Base-by-base conservation (phyloP, 2,113 vertebrate species). In the Poecilia latipinna region DNA sequence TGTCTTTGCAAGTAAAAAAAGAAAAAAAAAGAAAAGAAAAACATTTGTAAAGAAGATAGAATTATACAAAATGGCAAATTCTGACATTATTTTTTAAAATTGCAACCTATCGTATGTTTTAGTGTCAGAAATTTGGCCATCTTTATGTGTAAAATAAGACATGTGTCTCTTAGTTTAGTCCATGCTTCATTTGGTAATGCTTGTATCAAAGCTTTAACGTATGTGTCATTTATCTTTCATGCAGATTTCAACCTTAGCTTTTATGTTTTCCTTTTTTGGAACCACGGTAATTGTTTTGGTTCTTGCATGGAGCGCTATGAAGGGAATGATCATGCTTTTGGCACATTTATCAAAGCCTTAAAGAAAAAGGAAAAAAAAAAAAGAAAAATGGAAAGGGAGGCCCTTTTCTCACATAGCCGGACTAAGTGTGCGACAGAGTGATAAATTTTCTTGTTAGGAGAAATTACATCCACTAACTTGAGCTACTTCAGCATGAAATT, bases 401-500 rank as follows among this genome's bases (percentile, higher is more conserved):
- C 75, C 65, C 88, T 94, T 94, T 94, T 95, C 93, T 94, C 94
- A 90, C 93, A 94, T 89, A 92, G 94, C 86, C 87, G 78, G 93
- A 94, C 95, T 96, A 96, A 96, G 94, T 96, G 96, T 98, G 96
- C 95, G 94, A 94, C 96, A 95, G 95, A 96, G 95, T 98, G 97
- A 98, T 97, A 96, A 93, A 97, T 99, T 98, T 98, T 98, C 98
- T 98, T 98, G 97, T 99, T 99, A 98, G 96, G 94, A 96, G 95
- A 96, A 98, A 98, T 98, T 99, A 97, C 96, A 83, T 94, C 95
- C 96, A 93, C 96, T 97, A 98, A 98, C 96, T 98, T 98, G 96
- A 98, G 96, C 95, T 97, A 96, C 96, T 96, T 98, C 96, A 99
- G 97, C 98, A 99, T 99, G 98, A 99, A 99, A 99, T 99, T 99